A percentile compares a stretch with the other conserved stretches of the same genome.
Evolutionary conservation across 37 sponge, comb jelly and placozoan species (phyloP).

Genomic region (Axinella damicornis): DNA sequence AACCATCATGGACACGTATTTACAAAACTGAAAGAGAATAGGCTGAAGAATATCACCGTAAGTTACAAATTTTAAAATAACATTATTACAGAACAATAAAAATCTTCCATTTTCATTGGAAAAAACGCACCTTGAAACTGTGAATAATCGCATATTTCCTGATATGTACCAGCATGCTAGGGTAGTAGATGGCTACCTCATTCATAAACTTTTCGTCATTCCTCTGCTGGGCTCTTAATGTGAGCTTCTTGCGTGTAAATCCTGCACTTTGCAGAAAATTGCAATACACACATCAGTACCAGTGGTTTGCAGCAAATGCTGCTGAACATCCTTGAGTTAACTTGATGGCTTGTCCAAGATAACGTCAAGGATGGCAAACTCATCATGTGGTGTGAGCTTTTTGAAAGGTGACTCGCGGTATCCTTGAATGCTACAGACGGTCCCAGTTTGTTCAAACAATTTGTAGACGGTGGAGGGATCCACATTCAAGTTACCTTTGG

Average conservation of each 20-base stretch:
- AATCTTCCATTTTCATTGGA: too few species aligned
- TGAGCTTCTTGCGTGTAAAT: slow-evolving; percentile 10
- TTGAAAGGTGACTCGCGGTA: slow-evolving; percentile 2
- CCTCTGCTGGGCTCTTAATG: slow-evolving; percentile 13
- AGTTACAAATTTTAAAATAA: too few species aligned
- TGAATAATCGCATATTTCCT: too few species aligned
- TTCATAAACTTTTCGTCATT: background rate
- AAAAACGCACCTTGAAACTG: too few species aligned
- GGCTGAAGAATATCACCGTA: too few species aligned
- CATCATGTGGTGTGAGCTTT: slow-evolving; percentile 1
- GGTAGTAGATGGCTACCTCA: too few species aligned
- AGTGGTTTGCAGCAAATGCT: background rate
- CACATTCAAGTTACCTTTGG: too few species aligned
- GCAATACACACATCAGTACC: background rate
- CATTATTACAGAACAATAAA: too few species aligned
- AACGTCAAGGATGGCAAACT: background rate
- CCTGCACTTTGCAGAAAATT: background rate
- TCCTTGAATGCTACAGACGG: slow-evolving; percentile 9
- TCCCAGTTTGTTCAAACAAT: slow-evolving; percentile 13
- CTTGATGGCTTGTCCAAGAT: slow-evolving; percentile 11
- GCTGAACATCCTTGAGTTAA: slow-evolving; percentile 1
- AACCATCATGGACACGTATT: too few species aligned
- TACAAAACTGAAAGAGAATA: too few species aligned
- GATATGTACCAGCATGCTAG: too few species aligned
- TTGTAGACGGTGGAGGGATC: background rate